Evolutionary conservation across 2,797 vertebrate genomes (phyloP).

Genomic region (Cottoperca gobio): DNA sequence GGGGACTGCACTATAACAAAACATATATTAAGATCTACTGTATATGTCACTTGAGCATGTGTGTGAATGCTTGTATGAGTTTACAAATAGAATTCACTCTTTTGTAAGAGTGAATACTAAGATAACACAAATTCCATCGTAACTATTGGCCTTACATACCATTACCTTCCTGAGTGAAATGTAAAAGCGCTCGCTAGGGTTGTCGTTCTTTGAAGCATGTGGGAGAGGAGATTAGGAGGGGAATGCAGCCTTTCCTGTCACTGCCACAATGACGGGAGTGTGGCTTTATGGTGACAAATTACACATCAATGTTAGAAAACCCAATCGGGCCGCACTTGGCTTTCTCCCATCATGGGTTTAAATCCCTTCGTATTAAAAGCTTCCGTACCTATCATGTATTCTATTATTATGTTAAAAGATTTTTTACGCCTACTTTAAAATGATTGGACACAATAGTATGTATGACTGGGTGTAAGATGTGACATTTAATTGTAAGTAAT

Average conservation of each 20-base stretch:
- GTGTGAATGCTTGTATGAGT: neutral
- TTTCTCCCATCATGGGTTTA: constrained; percentile 52
- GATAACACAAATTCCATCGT: constrained; percentile 12
- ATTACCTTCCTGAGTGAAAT: constrained; percentile 36
- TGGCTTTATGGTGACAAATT: constrained; percentile 65
- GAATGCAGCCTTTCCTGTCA: constrained; percentile 49
- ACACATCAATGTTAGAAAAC: constrained; percentile 59
- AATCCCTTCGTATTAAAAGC: constrained; percentile 50
- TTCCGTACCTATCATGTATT: constrained; percentile 33
- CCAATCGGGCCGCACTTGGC: constrained; percentile 49
- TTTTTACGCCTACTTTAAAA: constrained; percentile 28
- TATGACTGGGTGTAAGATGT: neutral
- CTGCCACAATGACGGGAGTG: constrained; percentile 48
- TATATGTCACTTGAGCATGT: neutral
- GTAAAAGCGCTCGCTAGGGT: constrained; percentile 30
- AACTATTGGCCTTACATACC: constrained; percentile 14
- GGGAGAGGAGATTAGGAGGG: constrained; percentile 44
- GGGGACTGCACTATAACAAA: constrained; percentile 15
- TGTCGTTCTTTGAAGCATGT: constrained; percentile 38
- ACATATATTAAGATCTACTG: constrained; percentile 15
- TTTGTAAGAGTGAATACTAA: neutral
- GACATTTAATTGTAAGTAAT: constrained; percentile 11
- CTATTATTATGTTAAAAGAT: constrained; percentile 45
- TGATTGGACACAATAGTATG: constrained; percentile 17
- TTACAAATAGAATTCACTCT: neutral